Evolutionary conservation across 2,797 vertebrate genomes (phyloP).

Genomic region (Trichosurus vulpecula): DNA sequence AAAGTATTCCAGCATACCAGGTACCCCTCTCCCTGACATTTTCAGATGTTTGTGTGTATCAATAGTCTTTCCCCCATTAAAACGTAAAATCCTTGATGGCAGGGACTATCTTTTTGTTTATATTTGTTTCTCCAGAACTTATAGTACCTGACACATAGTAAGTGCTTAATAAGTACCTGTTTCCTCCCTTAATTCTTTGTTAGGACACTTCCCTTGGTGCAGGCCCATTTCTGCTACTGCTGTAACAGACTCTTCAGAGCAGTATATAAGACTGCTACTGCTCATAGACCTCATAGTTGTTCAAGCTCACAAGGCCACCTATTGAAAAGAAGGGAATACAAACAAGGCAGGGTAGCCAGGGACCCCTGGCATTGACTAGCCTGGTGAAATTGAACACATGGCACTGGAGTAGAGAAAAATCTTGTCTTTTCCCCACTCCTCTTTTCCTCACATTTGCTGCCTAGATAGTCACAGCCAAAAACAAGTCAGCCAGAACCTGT

Average conservation of each 20-base stretch:
- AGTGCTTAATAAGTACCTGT: background rate
- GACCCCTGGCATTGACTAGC: background rate
- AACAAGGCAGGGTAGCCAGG: background rate
- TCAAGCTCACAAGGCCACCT: background rate
- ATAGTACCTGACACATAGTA: background rate
- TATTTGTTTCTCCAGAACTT: background rate
- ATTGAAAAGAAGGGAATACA: background rate
- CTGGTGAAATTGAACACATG: background rate
- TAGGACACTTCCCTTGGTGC: background rate
- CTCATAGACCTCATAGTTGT: background rate
- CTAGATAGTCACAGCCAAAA: background rate
- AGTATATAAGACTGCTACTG: background rate
- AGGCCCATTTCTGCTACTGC: background rate
- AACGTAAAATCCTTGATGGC: background rate
- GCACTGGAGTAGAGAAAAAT: background rate
- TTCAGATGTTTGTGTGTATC: background rate
- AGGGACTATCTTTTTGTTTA: background rate
- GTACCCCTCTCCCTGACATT: background rate
- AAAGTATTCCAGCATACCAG: background rate
- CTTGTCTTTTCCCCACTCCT: background rate
- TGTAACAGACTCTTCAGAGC: background rate
- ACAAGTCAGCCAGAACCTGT: background rate
- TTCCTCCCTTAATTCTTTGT: background rate
- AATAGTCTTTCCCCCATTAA: background rate
- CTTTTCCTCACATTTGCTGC: background rate